Conservation (phyloP, 1,140 invertebrate genomes). For the Tetramorium simillimum region DNA sequence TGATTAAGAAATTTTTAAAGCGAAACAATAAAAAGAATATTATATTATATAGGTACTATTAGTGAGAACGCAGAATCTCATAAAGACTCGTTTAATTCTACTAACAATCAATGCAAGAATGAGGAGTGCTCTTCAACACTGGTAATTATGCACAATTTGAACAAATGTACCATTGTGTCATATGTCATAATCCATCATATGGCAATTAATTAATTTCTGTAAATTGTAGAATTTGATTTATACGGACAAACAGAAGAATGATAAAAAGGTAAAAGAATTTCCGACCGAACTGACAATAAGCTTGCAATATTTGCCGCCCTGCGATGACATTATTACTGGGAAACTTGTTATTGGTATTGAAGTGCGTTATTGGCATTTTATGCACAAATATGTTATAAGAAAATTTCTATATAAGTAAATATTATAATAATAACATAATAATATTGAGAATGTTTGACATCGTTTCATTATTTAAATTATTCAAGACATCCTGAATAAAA, state of each 20-base stretch:
- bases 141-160: slow-evolving; percentile 67
- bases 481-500: not conserved
- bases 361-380: slow-evolving; percentile 69
- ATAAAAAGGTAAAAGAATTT: slow-evolving; percentile 79
- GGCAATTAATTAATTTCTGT: not conserved
- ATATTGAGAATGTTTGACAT: slow-evolving; percentile 4
- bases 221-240: slow-evolving; percentile 78
- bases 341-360: slow-evolving; percentile 83
- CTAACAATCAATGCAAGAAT: slow-evolving; percentile 71
- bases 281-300: slow-evolving; percentile 83
- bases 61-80: slow-evolving; percentile 74
- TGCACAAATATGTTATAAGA: not conserved
- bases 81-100: slow-evolving; percentile 75
- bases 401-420: not conserved
- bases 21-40: slow-evolving; percentile 10
- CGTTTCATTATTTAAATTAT: not conserved
- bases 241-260: slow-evolving; percentile 74
- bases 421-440: not conserved
- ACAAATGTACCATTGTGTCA: not conserved
- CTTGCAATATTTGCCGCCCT: slow-evolving; percentile 80
- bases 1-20: not conserved
- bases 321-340: slow-evolving; percentile 75
- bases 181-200: not conserved
- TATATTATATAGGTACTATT: slow-evolving; percentile 72
- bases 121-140: slow-evolving; percentile 78